Evolutionary conservation across 2,797 vertebrate species (phyloP).

Genomic region (Lutjanus argentimaculatus): DNA sequence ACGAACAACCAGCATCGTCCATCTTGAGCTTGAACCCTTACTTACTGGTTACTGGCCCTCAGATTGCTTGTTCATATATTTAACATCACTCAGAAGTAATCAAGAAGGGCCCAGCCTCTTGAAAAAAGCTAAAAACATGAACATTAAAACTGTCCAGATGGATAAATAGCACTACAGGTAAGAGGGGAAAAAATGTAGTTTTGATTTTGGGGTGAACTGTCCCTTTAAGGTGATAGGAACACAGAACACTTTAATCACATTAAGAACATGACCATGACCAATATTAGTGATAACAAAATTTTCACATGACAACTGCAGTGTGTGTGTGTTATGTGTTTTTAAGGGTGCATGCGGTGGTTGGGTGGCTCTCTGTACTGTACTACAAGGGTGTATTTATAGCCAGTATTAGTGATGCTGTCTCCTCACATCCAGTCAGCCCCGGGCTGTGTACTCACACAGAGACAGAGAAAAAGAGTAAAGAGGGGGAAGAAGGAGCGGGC

Average conservation of each 20-base stretch:
- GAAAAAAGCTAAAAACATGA: no score
- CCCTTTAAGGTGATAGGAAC: not conserved
- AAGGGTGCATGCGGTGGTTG: conserved; percentile 54
- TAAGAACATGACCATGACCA: conserved; percentile 7
- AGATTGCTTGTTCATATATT: no score
- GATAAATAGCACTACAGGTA: no score
- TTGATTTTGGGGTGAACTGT: no score
- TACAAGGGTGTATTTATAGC: conserved; percentile 82
- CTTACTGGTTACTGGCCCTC: no score
- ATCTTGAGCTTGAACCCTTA: no score
- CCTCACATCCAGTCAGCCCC: conserved; percentile 81
- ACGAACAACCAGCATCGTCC: no score
- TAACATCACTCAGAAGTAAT: no score
- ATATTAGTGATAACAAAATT: not conserved
- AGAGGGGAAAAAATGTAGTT: no score
- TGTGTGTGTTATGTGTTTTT: conserved; percentile 46
- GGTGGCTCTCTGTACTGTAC: conserved; percentile 75
- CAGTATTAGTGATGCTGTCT: conserved; percentile 83
- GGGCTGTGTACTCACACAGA: conserved; percentile 72
- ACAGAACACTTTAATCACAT: not conserved
- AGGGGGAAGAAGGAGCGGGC: conserved; percentile 39
- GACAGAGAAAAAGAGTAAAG: conserved; percentile 64
- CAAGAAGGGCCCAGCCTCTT: no score
- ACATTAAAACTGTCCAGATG: no score
- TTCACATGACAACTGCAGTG: conserved; percentile 35